Percentiles rank a stretch among this genome's conserved stretches.
These are phyloP conservation scores for Chironex yamaguchii DNA, from an alignment of 30 jellyfish, hydroid and myxozoan species.

Conservation along the genomic window DNA sequence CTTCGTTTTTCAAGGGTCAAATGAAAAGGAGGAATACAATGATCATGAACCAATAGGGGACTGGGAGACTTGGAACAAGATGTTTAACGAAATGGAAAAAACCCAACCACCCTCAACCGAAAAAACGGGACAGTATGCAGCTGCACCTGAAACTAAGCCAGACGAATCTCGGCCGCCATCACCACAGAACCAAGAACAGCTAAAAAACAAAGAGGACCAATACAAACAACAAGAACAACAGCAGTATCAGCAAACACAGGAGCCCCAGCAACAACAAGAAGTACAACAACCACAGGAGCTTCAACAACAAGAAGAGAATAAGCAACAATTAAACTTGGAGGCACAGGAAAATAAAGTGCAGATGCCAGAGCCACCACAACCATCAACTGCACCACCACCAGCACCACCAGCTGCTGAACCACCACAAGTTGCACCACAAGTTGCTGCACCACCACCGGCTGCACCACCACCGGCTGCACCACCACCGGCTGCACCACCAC, in stretches of 20 bases:
- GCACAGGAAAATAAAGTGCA: conserved; percentile 16
- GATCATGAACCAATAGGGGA: conserved; percentile 25
- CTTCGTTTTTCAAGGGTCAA: too few relatives aligned
- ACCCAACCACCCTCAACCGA: background rate
- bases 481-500: conserved; percentile 57
- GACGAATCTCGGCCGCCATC: background rate
- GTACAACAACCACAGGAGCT: background rate
- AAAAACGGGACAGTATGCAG: too few relatives aligned
- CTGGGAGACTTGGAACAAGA: conserved; percentile 25
- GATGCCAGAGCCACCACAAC: conserved; percentile 63
- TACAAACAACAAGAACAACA: background rate
- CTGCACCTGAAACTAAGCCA: background rate
- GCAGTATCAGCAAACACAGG: background rate
- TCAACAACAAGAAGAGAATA: too few relatives aligned
- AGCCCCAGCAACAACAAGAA: background rate
- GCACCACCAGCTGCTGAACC: conserved; percentile 47
- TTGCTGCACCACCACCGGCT: conserved; percentile 42
- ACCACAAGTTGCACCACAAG: conserved; percentile 44
- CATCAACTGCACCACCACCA: conserved; percentile 15
- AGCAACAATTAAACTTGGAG: too few relatives aligned
- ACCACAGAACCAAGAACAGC: background rate
- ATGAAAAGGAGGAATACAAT: background rate
- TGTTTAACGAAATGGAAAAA: background rate
- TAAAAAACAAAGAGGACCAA: background rate
- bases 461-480: conserved; percentile 37